Evolutionary conservation across 2,113 vertebrate species (phyloP).

Genomic region (Leptocoma aspasia): DNA sequence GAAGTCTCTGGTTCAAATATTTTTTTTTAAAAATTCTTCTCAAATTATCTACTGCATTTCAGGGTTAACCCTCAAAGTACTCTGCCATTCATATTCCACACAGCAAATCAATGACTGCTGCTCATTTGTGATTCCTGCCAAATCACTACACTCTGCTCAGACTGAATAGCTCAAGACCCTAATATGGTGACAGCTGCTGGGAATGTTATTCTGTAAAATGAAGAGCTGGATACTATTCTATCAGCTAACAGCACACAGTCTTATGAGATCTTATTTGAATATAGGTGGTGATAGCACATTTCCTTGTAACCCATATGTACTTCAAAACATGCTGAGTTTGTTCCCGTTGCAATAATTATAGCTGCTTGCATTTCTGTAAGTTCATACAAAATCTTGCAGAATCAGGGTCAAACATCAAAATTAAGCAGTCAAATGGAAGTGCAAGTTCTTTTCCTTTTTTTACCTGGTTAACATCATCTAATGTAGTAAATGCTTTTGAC

Average conservation of each 20-base stretch:
- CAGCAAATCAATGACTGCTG: background rate
- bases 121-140: constrained; percentile 41
- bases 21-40: background rate
- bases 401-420: background rate
- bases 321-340: background rate
- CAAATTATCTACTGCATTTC: background rate
- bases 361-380: background rate
- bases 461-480: background rate
- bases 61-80: background rate
- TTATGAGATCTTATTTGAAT: constrained; percentile 33
- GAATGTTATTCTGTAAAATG: background rate
- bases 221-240: background rate
- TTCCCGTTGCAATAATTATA: background rate
- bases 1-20: background rate
- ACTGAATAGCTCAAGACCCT: constrained; percentile 16
- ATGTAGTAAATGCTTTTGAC: background rate
- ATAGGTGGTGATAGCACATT: constrained; percentile 1
- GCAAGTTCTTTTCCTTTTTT: background rate
- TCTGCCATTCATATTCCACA: background rate
- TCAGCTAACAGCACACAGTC: constrained; percentile 14
- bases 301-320: background rate
- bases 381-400: background rate
- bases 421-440: background rate
- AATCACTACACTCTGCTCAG: background rate
- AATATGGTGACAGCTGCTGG: constrained; percentile 27